Conservation (phyloP, 64 coral and sea anemone genomes). For the Actinia tenebrosa region DNA sequence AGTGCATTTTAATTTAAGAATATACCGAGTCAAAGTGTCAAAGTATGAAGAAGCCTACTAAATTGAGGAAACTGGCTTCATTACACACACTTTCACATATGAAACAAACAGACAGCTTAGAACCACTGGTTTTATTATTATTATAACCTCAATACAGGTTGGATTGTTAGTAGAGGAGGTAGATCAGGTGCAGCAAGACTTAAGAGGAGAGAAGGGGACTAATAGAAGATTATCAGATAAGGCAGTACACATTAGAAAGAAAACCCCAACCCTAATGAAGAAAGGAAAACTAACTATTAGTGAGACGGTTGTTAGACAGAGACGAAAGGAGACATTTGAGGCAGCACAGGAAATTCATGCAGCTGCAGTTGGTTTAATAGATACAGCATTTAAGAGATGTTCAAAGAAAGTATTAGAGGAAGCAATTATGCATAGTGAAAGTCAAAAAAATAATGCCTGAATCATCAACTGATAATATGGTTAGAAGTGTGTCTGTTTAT, state of each 20-base stretch:
- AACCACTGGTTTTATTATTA: too few relatives aligned
- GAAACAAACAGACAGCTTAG: too few relatives aligned
- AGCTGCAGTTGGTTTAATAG: constrained; percentile 19
- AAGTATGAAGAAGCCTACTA: too few relatives aligned
- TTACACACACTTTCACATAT: too few relatives aligned
- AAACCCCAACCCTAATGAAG: not conserved
- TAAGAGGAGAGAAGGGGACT: not conserved
- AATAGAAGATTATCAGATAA: not conserved
- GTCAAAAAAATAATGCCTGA: constrained; percentile 30
- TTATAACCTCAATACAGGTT: not conserved
- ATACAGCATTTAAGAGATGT: constrained; percentile 33
- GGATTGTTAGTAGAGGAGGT: not conserved
- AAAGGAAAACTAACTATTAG: not conserved
- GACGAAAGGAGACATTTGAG: constrained; percentile 34
- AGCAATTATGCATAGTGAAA: constrained; percentile 32
- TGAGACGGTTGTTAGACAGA: constrained; percentile 16
- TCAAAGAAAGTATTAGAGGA: constrained; percentile 25
- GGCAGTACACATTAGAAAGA: not conserved
- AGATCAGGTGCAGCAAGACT: not conserved
- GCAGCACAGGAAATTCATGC: constrained; percentile 50
- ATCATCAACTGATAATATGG: constrained; percentile 28
- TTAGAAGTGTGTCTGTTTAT: constrained; percentile 41
- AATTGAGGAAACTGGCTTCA: too few relatives aligned
- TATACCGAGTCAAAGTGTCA: too few relatives aligned
- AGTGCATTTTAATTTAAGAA: too few relatives aligned